Evolutionary conservation across 2,797 vertebrate species (phyloP).

Genomic region (Chrosomus eos): DNA sequence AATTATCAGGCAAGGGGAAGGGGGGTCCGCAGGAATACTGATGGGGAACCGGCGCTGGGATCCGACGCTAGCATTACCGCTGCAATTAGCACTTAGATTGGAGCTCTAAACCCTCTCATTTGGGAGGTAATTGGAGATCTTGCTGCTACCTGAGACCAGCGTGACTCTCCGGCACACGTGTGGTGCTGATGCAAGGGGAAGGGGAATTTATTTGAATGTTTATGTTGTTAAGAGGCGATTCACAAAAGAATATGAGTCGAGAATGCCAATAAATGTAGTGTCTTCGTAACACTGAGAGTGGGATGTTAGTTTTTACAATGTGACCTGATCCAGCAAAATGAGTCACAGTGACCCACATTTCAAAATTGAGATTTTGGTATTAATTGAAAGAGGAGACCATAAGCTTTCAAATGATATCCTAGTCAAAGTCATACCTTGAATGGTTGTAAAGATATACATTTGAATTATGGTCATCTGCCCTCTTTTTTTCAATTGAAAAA

Average conservation of each 20-base stretch:
- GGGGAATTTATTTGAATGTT: constrained; percentile 31
- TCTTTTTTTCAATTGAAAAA: no score
- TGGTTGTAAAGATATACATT: no score
- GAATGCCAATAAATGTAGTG: no score
- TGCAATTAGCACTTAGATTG: constrained; percentile 98
- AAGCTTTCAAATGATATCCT: no score
- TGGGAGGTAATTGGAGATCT: constrained; percentile 93
- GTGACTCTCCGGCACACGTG: constrained; percentile 66
- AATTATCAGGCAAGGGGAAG: constrained; percentile 84
- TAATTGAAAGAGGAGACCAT: no score
- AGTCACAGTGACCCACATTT: no score
- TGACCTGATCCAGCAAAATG: no score
- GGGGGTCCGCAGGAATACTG: constrained; percentile 79
- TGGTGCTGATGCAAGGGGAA: constrained; percentile 53
- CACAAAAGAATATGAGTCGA: no score
- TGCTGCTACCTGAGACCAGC: constrained; percentile 86
- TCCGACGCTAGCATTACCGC: constrained; percentile 96
- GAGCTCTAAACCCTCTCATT: constrained; percentile 94
- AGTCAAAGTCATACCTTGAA: no score
- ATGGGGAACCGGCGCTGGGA: constrained; percentile 88
- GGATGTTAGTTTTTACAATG: constrained; percentile 81
- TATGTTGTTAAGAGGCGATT: constrained; percentile 10
- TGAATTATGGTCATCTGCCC: no score
- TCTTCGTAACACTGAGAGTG: constrained; percentile 45
- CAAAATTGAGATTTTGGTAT: no score